Percentiles rank a stretch among this genome's conserved stretches.
These are phyloP conservation scores for Dolomedes plantarius DNA, from an alignment of 2,888 invertebrate species.

Conservation along the genomic window DNA sequence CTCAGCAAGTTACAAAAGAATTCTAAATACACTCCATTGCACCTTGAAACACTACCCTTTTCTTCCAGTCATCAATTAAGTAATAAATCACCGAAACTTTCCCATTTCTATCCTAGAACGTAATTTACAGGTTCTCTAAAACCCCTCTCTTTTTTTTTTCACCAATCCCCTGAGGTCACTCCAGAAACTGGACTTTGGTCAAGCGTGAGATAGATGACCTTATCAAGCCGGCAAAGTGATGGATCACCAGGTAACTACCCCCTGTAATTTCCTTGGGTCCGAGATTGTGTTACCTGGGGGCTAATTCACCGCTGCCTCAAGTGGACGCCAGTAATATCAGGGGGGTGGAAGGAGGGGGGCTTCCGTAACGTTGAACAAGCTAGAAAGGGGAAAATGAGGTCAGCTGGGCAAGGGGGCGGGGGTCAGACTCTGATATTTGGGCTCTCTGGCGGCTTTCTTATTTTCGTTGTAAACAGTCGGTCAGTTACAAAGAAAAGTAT, in stretches of 20 bases:
- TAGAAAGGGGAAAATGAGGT: neutral
- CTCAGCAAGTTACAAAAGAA: no score
- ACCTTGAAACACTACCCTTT: neutral
- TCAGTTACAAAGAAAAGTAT: neutral
- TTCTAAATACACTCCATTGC: neutral
- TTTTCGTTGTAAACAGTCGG: neutral
- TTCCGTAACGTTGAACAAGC: conserved; percentile 20
- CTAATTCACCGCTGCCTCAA: neutral
- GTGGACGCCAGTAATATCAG: neutral
- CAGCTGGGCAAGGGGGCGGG: no score
- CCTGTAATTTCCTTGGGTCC: conserved; percentile 1
- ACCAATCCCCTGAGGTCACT: neutral
- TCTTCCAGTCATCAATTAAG: neutral
- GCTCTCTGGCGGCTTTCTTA: neutral
- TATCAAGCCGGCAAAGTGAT: conserved; percentile 6
- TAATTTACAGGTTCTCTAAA: neutral
- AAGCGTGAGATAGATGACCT: conserved; percentile 20
- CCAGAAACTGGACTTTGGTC: neutral
- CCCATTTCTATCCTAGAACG: neutral
- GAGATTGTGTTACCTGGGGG: neutral
- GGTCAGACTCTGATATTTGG: neutral
- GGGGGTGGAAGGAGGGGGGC: no score
- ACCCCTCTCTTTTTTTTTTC: neutral
- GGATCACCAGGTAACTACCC: neutral
- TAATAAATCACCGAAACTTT: neutral